Base-by-base conservation (phyloP, 2,797 vertebrate genomes). In the Tauraco hartlaubi region DNA sequence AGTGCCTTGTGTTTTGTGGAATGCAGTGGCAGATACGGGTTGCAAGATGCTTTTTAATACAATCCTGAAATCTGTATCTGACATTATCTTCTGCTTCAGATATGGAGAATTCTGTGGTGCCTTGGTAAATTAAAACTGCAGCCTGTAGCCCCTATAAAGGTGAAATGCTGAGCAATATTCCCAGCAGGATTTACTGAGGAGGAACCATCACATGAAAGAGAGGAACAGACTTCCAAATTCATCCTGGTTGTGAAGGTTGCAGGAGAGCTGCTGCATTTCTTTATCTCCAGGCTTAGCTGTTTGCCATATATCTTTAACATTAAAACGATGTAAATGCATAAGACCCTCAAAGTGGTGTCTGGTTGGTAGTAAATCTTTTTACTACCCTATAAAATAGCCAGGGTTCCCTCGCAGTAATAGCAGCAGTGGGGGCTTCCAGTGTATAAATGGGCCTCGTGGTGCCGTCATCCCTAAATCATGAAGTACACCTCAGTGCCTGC, bases 261-360 rank as follows among this genome's bases (percentile, higher is more conserved):
- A 58, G 63, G 67, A 92, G 55, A 63, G 26, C 15, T 79, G 9
- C 58, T 58, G 48, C 41, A 13, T 35, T 80, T 37, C 54, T 91
- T 94, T 63, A 55, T 90, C 51, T 79, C 33, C 74, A 90, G 13
- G 85, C 37, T 69, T 52, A 94, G 91, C 58, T 75, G 11, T 20
- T 89, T 85, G 94, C n/a, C 29, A 10, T 59, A 41, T 59, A 56
- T 88, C 91, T 74, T 66, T 71, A 58, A 61, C n/a, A 21, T 64
- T 90, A 84, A 87, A 92, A 81, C 68, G 61, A 17, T 68, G 73
- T 83, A 87, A 94, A 94, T 90, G 69, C 44, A n/a, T n/a, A 11
- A 44, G 17, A 25, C 88, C 48, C 41, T 51, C 44, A 39, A 55
- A 56, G 44, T 31, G 25, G 75, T 28, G 23, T 61, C 43, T 82